Conservation (phyloP, 2,113 vertebrate species). For the Danio rerio region GRCz12tu NC_133179.1:11822501-11823000, state of each 20-base stretch:
- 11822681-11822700: neutral
- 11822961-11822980: neutral
- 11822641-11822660: neutral
- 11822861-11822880: conserved; percentile 9
- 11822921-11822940: conserved; percentile 45
- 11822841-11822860: conserved; percentile 24
- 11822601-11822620: neutral
- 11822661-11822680: neutral
- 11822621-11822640: neutral
- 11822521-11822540: too few species aligned
- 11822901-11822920: conserved; percentile 25
- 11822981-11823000: neutral
- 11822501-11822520: too few species aligned
- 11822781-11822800: conserved; percentile 45
- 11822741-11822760: conserved; percentile 70
- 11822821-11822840: conserved; percentile 30
- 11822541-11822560: neutral
- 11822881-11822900: conserved; percentile 22
- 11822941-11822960: conserved; percentile 17
- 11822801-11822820: conserved; percentile 38
- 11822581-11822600: neutral
- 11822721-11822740: conserved; percentile 72
- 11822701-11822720: conserved; percentile 61
- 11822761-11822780: conserved; percentile 56
- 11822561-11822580: too few species aligned